These are phyloP conservation scores for Morelia viridis DNA, from an alignment of 2,797 vertebrate species.

Conservation along the genomic window DNA sequence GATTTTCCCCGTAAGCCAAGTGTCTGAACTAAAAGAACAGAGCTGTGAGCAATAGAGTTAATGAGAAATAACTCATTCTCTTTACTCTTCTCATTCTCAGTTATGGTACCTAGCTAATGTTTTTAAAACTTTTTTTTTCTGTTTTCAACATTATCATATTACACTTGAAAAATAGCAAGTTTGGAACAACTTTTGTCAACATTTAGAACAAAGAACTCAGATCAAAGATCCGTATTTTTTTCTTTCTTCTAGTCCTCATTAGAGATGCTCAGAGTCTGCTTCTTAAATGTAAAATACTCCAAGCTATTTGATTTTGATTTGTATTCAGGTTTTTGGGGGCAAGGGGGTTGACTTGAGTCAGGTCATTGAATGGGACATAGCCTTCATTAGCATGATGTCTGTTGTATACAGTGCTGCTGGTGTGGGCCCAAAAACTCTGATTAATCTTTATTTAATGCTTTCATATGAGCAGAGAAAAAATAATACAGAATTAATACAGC, in stretches of 20 bases:
- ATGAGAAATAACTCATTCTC: background rate
- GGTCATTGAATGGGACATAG: conserved; percentile 19
- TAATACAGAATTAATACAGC: conserved; percentile 50
- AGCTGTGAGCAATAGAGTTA: background rate
- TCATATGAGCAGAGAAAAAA: conserved; percentile 48
- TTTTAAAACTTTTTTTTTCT: background rate
- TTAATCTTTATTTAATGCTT: conserved; percentile 66
- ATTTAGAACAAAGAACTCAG: background rate
- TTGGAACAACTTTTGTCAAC: background rate
- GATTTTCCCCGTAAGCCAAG: no score
- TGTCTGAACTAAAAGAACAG: no score
- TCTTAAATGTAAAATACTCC: conserved; percentile 5
- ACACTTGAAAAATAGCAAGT: background rate
- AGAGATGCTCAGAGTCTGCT: background rate
- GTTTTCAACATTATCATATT: background rate
- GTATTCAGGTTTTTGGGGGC: background rate
- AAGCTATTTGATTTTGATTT: conserved; percentile 16
- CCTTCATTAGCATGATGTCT: conserved; percentile 26
- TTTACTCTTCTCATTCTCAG: background rate
- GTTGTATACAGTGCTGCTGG: conserved; percentile 44
- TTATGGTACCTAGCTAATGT: background rate
- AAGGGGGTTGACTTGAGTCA: background rate
- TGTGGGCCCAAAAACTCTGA: conserved; percentile 48
- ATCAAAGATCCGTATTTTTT: background rate
- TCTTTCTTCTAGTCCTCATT: background rate